Conservation (phyloP, 1,140 invertebrate genomes). For the Doryteuthis pealeii region DNA sequence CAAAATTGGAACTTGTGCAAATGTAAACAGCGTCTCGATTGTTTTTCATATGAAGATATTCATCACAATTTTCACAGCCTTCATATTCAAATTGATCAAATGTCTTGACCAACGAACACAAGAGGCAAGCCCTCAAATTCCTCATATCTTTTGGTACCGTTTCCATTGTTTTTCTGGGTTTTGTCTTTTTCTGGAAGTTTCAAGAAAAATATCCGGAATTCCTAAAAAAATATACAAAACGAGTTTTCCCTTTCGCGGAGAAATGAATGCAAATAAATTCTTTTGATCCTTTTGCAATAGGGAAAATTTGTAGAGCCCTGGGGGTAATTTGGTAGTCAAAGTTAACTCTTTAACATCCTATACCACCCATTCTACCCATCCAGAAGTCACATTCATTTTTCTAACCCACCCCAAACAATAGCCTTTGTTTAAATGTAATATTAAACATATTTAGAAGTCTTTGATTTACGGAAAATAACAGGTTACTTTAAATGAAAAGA, state of each 20-base stretch:
- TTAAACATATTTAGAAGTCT: no score
- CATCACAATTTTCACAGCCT: constrained; percentile 77
- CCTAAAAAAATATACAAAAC: not conserved
- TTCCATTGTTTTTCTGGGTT: constrained; percentile 48
- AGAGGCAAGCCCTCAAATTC: constrained; percentile 86
- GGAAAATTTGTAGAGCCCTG: no score
- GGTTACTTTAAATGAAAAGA: no score
- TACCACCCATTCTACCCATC: no score
- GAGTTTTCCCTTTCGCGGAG: not conserved
- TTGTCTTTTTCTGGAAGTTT: constrained; percentile 28
- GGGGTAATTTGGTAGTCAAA: no score
- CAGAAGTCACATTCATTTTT: no score
- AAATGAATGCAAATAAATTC: no score
- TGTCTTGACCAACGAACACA: constrained; percentile 95
- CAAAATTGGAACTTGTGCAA: constrained; percentile 96
- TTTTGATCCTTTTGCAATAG: no score
- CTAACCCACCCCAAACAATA: no score
- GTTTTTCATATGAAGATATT: constrained; percentile 54
- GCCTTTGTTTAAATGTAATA: no score
- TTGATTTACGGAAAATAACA: no score
- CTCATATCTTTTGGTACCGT: constrained; percentile 83
- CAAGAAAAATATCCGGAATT: not conserved
- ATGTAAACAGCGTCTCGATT: constrained; percentile 94
- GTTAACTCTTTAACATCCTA: no score
- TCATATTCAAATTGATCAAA: constrained; percentile 96